Evolutionary conservation across 2,113 vertebrate species (phyloP), one percentile per base, ranked within the genome.

Genomic region (Pheucticus melanocephalus): DNA sequence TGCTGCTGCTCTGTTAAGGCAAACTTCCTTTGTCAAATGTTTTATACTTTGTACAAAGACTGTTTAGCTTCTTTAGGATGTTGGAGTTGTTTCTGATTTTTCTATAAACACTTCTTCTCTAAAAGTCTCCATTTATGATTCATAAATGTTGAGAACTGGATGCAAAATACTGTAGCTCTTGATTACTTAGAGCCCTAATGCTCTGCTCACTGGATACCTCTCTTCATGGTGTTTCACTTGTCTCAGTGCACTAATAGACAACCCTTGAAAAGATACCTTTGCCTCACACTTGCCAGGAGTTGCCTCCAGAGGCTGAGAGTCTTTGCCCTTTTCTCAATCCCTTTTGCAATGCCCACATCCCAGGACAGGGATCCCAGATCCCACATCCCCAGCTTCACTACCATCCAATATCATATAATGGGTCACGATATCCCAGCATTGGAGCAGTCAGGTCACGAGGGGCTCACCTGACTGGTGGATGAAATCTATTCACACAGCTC

Each of bases 391-490:
- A 6, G 9, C 37, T 60, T 69, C 53, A 23, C 10, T 39, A 15
- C 27, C 18, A 33, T 23, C 27, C 24, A 12, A 10, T 77, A 53
- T 69, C 63, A 33, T 23, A 33, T 10, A 0, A 1, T 19, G 45
- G 27, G 17, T 40, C 63, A 37, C 0, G 0, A 19, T 10, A 33
- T 33, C 15, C 37, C 27, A 53, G 39, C 51, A 28, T 4, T 35
- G 22, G 53, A 68, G 27, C 45, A 44, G 22, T 10, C 45, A 45
- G 63, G 45, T 59, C 37, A 59, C 1, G 0, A 44, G 13, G 31
- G 31, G 25, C 27, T 77, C 44, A 27, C 37, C 31, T 37, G 31
- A 48, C 53, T 69, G 54, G 6, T 23, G 27, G 12, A 18, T 69
- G 45, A 78, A 78, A 60, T 45, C 45, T 33, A 7, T 44, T 60